Conservation (phyloP, 2,888 invertebrate species). For the Polyommatus iphigenia region DNA sequence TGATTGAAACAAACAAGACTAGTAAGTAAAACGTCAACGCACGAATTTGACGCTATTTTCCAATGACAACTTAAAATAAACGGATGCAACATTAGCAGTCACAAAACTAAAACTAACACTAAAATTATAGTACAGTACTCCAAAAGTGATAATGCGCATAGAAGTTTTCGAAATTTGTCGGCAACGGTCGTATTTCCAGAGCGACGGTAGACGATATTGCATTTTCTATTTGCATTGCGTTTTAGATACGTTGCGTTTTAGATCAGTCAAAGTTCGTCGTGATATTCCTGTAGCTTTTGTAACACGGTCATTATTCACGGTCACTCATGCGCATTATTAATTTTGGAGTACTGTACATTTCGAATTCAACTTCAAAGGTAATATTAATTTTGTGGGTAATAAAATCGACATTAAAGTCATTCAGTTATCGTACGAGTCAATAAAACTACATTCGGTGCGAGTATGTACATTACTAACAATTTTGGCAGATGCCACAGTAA, state of each 20-base stretch:
- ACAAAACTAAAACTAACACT: neutral
- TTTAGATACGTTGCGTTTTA: no score
- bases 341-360: no score
- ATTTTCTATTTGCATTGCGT: no score
- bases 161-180: no score
- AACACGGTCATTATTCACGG: no score
- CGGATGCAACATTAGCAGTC: neutral
- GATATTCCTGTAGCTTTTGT: no score
- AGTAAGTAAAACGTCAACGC: neutral
- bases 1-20: neutral
- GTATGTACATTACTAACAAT: conserved; percentile 5
- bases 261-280: no score
- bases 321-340: no score
- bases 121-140: neutral
- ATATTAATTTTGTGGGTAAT: conserved; percentile 12
- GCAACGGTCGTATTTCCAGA: no score
- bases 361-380: conserved; percentile 4
- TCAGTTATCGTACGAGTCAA: neutral
- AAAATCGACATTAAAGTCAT: conserved; percentile 16
- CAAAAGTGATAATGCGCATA: no score
- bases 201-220: no score
- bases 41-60: neutral
- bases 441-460: conserved; percentile 22
- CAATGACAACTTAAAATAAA: neutral
- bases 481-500: conserved; percentile 7